Base-by-base conservation (phyloP, 1,140 invertebrate genomes). In the Drosophila neocordata region DNA sequence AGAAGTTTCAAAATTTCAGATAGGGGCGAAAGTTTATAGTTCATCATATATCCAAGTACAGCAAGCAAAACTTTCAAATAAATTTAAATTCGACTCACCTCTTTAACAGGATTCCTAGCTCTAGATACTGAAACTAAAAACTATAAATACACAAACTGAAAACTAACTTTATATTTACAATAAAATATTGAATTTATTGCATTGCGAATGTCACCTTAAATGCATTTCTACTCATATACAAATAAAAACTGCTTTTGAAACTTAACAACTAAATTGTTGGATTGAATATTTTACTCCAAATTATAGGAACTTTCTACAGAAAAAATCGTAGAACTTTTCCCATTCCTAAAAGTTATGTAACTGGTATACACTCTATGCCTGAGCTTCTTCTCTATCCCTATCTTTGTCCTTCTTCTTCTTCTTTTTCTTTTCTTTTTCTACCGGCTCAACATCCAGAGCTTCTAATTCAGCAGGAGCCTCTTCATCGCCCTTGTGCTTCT, bases 331-430 rank as follows among this genome's bases (percentile, higher is more conserved):
- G 72, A 74, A 44, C 24, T 51, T 15, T 61, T 34, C 60, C 64
- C 58, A 55, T 72, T 70, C 38, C 65, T 73, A 81, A 84, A 57
- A 22, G 13, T 58, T 69, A 66, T 56, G 66, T 73, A 75, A 75
- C 57, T 59, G 15, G 15, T 44, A 35, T 27, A 12, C 18, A 31
- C 72, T 48, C 57, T 90, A 90, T 71, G 80, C 88, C 70, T 91
- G 53, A 77, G 66, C 78, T 59, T 89, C 72, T 69, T 93, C 90
- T 89, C 92, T 92, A 34, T 94, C 93, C 84, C 93, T 93, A 65
- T 93, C 92, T 90, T 95, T 95, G 82, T 95, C 94, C 83, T 95
- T 95, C 92, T 95, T 95, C 91, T 95, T 95, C 89, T 96, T 95
- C 79, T 95, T 95, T 78, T 95, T 95, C 85, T 95, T 95, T 64